Evolutionary conservation across 2,888 invertebrate genomes (phyloP), one percentile per base, ranked within the genome.

Genomic region (Graphium colonna): DNA sequence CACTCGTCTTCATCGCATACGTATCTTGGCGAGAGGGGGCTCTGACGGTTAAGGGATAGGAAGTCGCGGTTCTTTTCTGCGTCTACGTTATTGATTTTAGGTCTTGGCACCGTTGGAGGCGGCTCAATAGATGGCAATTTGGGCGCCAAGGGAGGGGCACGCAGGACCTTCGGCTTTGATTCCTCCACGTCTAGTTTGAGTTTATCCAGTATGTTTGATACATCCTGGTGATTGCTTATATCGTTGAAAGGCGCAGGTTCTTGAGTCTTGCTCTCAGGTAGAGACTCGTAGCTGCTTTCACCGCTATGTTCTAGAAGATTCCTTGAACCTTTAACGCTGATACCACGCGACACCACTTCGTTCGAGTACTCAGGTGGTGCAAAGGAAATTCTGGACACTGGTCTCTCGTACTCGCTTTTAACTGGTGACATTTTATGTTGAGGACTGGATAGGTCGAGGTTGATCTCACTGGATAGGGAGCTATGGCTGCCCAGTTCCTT

Each of bases 1-100:
- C 94, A 95, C 65, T 96, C 96, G 39, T 94, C 94, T 52, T 95
- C 95, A 61, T 93, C 94, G 68, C 93, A 93, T 33, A 93, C 90
- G 71, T 94, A 95, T 13, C 95, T 91, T 0, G 93, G 91, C 1
- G 92, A 91, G 3, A 93, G 86, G 1, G 92, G 92, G 39, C 88
- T 90, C 60, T 75, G 81, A 1, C 82, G 75, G 3, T 46, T 40
- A 76, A 73, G 60, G 3, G 81, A 76, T 38, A 80, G 49, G 63
- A 74, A 77, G 46, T 86, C 83, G 26, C 50, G 49, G 45, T 59
- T 69, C 59, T 79, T 82, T 8, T 85, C 84, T 0, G 72, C 62
- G 12, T 84, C 83, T 1, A 76, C 60, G 51, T 78, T 78, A 53
- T 78, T 75, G 0, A 78, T 57, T 62, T 81, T 80, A 1, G 79